These are phyloP conservation scores for Hippopotamyrus pictus DNA, from an alignment of 2,797 vertebrate genomes.

Conservation along the genomic window DNA sequence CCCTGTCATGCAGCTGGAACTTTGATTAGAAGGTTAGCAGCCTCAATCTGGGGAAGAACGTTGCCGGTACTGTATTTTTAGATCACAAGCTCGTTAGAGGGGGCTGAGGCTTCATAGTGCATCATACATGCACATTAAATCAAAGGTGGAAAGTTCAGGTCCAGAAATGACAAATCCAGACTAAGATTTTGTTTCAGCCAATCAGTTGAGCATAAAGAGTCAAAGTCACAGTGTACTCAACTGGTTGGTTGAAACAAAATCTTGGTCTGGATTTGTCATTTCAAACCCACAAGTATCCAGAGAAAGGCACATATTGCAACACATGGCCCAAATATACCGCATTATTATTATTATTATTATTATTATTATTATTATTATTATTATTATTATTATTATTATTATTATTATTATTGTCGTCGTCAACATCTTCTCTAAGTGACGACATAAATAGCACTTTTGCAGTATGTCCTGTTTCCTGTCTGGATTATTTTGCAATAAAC, in stretches of 20 bases:
- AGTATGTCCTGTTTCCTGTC: neutral
- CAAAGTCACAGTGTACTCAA: neutral
- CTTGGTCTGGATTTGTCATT: neutral
- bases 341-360: neutral
- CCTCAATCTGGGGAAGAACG: neutral
- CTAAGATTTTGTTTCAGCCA: neutral
- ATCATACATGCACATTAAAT: neutral
- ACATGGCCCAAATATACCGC: neutral
- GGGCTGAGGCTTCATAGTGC: neutral
- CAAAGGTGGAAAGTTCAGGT: neutral
- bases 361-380: neutral
- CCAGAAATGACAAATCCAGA: neutral
- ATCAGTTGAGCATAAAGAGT: neutral
- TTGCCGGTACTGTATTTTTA: neutral
- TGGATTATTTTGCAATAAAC: neutral
- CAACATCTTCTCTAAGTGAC: neutral
- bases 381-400: neutral
- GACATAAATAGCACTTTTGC: neutral
- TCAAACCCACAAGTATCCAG: neutral
- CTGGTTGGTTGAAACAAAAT: neutral
- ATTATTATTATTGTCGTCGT: too few species aligned
- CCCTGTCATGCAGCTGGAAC: neutral
- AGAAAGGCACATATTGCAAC: neutral
- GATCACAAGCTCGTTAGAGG: neutral
- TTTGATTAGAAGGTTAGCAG: neutral